A percentile compares a stretch with the other conserved stretches of the same genome.
These are phyloP conservation scores for Periophthalmodon schlosseri DNA, from an alignment of 2,113 vertebrate genomes.

Conservation along the genomic window DNA sequence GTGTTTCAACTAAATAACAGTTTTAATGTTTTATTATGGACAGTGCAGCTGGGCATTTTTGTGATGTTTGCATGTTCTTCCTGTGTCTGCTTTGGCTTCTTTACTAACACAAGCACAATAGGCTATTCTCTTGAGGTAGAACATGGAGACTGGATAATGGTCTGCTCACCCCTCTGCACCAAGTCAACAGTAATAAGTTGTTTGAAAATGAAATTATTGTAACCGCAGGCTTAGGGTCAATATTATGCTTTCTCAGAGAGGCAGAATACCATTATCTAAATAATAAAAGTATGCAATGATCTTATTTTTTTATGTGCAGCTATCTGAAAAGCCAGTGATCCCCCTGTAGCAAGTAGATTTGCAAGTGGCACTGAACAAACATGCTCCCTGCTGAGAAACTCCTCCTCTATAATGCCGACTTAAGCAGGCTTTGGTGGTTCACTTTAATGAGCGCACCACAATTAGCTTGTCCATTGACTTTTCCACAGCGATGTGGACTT, in stretches of 20 bases:
- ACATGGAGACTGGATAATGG: too few species aligned
- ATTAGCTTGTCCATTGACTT: constrained; percentile 6
- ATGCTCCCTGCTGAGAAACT: constrained; percentile 2
- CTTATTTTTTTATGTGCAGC: background rate
- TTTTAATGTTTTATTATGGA: too few species aligned
- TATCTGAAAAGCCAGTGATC: background rate
- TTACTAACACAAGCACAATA: too few species aligned
- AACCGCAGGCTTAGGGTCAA: too few species aligned
- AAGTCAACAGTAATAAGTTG: too few species aligned
- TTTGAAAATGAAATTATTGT: too few species aligned
- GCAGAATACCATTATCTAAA: background rate
- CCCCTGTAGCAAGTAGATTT: background rate
- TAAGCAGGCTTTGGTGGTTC: constrained; percentile 10
- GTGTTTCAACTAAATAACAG: too few species aligned
- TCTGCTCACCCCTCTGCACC: too few species aligned
- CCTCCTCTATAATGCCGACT: background rate
- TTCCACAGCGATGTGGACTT: background rate
- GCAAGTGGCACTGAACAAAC: constrained; percentile 4
- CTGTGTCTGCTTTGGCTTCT: too few species aligned
- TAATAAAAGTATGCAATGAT: background rate
- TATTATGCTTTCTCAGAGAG: background rate
- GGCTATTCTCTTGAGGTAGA: too few species aligned
- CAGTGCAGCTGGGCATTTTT: too few species aligned
- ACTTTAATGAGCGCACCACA: constrained; percentile 14
- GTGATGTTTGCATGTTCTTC: too few species aligned